A percentile compares a stretch with the other conserved stretches of the same genome.
Evolutionary conservation across 1,140 invertebrate species (phyloP).

Genomic region (Pseudomyrmex cubaensis): DNA sequence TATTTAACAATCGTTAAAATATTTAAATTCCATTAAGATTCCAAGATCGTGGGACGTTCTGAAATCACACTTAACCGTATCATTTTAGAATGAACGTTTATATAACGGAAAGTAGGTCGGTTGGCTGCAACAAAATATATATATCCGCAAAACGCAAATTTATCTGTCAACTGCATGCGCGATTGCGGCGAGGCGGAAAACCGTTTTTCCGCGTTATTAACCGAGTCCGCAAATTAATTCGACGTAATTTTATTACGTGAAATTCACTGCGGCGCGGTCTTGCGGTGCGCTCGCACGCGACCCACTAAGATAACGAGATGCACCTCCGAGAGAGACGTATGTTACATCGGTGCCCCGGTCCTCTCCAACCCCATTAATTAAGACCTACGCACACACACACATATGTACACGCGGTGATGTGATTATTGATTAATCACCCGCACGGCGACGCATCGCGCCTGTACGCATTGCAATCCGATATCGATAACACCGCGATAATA

Average conservation of each 20-base stretch:
- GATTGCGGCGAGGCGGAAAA: background rate
- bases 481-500: slow-evolving; percentile 20
- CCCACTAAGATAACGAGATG: slow-evolving; percentile 53
- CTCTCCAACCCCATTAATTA: slow-evolving; percentile 36
- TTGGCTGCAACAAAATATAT: background rate
- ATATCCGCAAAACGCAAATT: background rate
- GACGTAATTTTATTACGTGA: slow-evolving; percentile 43
- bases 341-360: background rate
- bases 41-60: no score
- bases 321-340: slow-evolving; percentile 16
- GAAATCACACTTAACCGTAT: no score
- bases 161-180: background rate
- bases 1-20: no score
- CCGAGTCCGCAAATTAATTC: slow-evolving; percentile 21
- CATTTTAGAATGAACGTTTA: background rate
- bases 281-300: background rate
- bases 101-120: background rate
- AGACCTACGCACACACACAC: slow-evolving; percentile 12
- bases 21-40: no score
- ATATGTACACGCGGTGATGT: no score
- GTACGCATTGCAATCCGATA: slow-evolving; percentile 31
- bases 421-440: no score
- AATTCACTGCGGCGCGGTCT: background rate
- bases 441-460: slow-evolving; percentile 33
- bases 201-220: slow-evolving; percentile 42